A percentile compares a stretch with the other conserved stretches of the same genome.
Evolutionary conservation across 2,113 vertebrate species (phyloP).

Genomic region (Sarotherodon lohbergeri): DNA sequence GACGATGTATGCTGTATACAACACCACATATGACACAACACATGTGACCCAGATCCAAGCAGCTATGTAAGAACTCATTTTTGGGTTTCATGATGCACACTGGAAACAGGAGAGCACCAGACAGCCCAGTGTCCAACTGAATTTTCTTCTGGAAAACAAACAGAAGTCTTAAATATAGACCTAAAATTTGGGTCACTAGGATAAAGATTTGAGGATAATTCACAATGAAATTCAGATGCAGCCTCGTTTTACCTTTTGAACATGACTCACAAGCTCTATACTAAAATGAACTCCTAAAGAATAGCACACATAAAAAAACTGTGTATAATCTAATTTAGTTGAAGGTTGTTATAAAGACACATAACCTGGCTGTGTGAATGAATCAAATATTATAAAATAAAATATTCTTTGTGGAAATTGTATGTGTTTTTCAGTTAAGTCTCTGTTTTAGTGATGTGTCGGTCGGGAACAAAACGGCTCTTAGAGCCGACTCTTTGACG

Average conservation of each 20-base stretch:
- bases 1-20: not conserved
- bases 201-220: not conserved
- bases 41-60: not conserved
- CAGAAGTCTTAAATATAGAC: not conserved
- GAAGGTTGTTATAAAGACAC: not conserved
- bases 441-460: not conserved
- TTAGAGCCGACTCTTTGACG: too few species aligned
- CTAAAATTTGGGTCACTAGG: not conserved
- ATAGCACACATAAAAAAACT: not conserved
- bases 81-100: not conserved
- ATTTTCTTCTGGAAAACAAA: not conserved
- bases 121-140: not conserved
- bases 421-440: not conserved
- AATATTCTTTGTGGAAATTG: not conserved
- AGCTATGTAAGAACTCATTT: not conserved
- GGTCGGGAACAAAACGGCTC: too few species aligned
- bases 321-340: not conserved
- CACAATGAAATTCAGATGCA: not conserved
- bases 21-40: not conserved
- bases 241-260: not conserved
- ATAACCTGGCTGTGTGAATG: not conserved
- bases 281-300: not conserved
- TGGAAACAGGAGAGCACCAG: not conserved
- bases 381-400: not conserved
- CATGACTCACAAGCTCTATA: not conserved